Evolutionary conservation across 2,888 invertebrate species (phyloP).

Genomic region (Drosophila maculinotata): DNA sequence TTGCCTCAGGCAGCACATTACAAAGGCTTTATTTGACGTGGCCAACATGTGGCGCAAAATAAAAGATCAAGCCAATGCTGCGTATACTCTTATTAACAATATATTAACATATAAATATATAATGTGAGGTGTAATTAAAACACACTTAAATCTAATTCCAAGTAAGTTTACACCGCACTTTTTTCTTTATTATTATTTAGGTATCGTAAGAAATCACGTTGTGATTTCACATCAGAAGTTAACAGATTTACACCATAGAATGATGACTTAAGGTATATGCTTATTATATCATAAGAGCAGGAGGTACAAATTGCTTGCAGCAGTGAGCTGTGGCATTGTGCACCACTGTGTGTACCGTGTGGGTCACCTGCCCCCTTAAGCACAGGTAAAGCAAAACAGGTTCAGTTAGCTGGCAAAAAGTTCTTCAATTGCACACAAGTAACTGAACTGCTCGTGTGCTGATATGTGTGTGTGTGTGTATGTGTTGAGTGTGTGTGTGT

Average conservation of each 20-base stretch:
- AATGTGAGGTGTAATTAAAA: no score
- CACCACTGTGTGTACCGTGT: conserved; percentile 3
- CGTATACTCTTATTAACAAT: conserved; percentile 12
- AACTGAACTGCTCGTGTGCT: conserved; percentile 1
- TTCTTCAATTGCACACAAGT: conserved; percentile 39
- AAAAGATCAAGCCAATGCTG: neutral
- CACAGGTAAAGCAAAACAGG: conserved; percentile 40
- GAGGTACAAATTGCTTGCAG: conserved; percentile 13
- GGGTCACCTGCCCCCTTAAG: conserved; percentile 9
- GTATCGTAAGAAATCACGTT: no score
- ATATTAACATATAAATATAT: neutral
- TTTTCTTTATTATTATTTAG: no score
- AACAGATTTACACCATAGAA: conserved; percentile 40
- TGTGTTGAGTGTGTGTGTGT: neutral
- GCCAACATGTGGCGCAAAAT: conserved; percentile 11
- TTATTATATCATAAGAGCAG: conserved; percentile 27
- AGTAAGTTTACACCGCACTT: no score
- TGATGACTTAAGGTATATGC: conserved; percentile 33
- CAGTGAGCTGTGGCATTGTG: conserved; percentile 17
- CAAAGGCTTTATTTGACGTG: conserved; percentile 8
- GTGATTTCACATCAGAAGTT: conserved; percentile 28
- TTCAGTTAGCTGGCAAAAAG: conserved; percentile 35
- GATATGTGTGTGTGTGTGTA: neutral
- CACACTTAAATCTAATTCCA: no score
- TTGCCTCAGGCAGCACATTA: conserved; percentile 6